Base-by-base conservation (phyloP, 2,797 vertebrate genomes). In the Enteromius afrohamiltoni region DNA sequence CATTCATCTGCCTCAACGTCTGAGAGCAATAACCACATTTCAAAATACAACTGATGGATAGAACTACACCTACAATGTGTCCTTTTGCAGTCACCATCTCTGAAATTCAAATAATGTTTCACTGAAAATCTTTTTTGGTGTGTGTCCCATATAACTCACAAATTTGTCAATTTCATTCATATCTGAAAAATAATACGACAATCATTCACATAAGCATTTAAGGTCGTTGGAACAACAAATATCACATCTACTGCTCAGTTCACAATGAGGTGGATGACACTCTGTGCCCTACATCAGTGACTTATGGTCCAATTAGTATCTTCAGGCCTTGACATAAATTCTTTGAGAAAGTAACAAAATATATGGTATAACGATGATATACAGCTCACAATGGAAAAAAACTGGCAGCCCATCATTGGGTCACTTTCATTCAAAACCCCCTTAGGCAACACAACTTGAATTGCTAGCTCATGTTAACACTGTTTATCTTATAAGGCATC, bases 281-380 rank as follows among this genome's bases (percentile, higher is more conserved):
- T 75, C 53, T 82, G 34, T 79, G 64, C 53, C 77, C 75, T 67
- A 71, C 42, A 76, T 81, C 69, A 71, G 78, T 79, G 83, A 82
- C 51, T 85, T 82, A 88, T 85, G 64, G 74, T 34, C 81, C 74
- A 88, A 84, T 88, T 85, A 85, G 64, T 86, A 40, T 74, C 58
- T 65, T 84, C 23, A 76, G 64, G 69, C 26, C 68, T 47, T 82
- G 80, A 86, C 62, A 78, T 53, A 7, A 64, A 86, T 73, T 78
- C 69, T 68, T 67, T 64, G 58, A 49, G 47, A 26, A n/a, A 68
- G 74, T 60, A 79, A 14, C 75, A 85, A 86, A 85, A 73, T 78
- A 65, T 45, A 77, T 42, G 71, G 17, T 14, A 19, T 34, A 40
- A 65, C 69, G 47, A 64, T 42, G 81, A 83, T 42, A 80, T 83